phyloP scores from a whole-genome alignment of 2,888 invertebrate genomes.

The Pristionchus fissidentatus region DNA sequence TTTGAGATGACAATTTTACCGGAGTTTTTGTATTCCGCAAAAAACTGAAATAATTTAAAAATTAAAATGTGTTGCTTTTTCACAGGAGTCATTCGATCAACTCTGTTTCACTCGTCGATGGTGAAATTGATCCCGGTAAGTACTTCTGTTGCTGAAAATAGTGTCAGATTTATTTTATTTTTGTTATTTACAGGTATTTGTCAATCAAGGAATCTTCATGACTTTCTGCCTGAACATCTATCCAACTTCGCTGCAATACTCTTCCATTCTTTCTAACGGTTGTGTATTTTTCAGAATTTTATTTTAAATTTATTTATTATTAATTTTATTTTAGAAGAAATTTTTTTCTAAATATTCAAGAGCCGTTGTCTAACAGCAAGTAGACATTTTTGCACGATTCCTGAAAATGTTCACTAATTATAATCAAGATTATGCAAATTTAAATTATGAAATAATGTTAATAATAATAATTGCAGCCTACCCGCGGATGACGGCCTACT shows the following conservation, averaged over 20 bases:
- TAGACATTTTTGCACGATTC: no score
- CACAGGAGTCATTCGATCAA: neutral
- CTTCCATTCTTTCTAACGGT: constrained; percentile 5
- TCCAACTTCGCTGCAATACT: constrained; percentile 35
- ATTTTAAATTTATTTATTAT: neutral
- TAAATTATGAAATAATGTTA: no score
- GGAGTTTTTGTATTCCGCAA: neutral
- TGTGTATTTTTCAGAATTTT: no score
- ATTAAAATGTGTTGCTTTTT: neutral
- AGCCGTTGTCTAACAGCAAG: no score
- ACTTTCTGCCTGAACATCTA: constrained; percentile 27
- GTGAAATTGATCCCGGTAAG: constrained; percentile 4
- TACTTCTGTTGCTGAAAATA: no score
- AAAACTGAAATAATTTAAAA: neutral
- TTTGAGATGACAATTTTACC: neutral
- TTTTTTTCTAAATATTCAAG: no score
- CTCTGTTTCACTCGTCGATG: neutral
- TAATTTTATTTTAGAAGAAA: no score
- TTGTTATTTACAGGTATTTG: neutral
- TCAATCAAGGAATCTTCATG: constrained; percentile 11
- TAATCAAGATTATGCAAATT: no score
- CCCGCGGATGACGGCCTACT: constrained; percentile 34
- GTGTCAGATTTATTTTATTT: neutral
- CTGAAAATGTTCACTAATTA: no score
- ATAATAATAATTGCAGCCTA: no score